Conservation (phyloP, 2,888 invertebrate species). For the Nezara viridula region DNA sequence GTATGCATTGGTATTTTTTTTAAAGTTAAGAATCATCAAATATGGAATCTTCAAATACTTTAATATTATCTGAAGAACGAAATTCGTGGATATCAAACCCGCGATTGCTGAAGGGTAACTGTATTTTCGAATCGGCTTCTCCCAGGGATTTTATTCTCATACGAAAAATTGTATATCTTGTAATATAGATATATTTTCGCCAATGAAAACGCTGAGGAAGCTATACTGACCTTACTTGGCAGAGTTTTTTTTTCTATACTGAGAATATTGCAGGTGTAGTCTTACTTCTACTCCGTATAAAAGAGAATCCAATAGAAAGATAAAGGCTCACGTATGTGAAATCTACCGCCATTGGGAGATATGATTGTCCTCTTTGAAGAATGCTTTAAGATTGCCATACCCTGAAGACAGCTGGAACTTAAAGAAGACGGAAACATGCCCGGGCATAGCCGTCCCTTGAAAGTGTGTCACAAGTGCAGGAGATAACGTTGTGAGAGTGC, state of each 20-base stretch:
- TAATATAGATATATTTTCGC: too few species aligned
- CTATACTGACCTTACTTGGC: too few species aligned
- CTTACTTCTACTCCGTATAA: neutral
- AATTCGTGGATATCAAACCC: too few species aligned
- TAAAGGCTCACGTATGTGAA: neutral
- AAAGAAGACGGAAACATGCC: constrained; percentile 44
- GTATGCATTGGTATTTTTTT: too few species aligned
- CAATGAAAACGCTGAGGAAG: too few species aligned
- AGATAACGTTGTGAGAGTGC: constrained; percentile 30
- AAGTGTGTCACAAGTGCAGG: constrained; percentile 45
- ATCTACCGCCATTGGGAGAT: neutral
- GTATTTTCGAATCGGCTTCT: too few species aligned
- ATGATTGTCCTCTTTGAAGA: neutral
- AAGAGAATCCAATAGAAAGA: neutral
- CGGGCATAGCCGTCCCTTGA: constrained; percentile 6
- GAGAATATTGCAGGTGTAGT: neutral
- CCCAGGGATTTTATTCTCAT: too few species aligned
- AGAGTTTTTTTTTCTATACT: neutral
- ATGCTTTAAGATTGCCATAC: neutral
- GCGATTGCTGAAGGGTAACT: too few species aligned
- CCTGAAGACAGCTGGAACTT: constrained; percentile 13
- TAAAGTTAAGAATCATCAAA: too few species aligned
- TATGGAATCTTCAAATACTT: too few species aligned
- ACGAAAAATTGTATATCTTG: too few species aligned
- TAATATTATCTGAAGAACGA: too few species aligned